These are phyloP conservation scores for Apotomis betuletana DNA, from an alignment of 2,888 invertebrate genomes.

Conservation along the genomic window DNA sequence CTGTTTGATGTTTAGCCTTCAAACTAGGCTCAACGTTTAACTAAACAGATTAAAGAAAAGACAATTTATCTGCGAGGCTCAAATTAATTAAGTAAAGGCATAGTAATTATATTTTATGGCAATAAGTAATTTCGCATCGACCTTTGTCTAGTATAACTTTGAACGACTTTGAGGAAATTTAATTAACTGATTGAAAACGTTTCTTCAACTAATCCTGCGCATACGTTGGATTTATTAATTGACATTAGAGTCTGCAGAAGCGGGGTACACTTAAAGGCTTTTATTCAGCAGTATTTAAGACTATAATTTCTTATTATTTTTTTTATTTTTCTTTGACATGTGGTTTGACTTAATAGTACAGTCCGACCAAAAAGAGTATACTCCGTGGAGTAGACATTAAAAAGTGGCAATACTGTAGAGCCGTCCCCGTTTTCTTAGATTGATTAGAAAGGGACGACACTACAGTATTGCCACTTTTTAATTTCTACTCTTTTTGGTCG, in stretches of 20 bases:
- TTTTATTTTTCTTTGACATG: no score
- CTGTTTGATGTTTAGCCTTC: conserved; percentile 26
- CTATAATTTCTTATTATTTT: no score
- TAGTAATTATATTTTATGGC: conserved; percentile 22
- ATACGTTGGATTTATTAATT: background rate
- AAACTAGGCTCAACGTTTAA: conserved; percentile 18
- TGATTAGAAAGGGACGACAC: no score
- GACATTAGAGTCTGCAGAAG: background rate
- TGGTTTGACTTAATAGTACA: no score
- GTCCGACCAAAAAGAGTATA: no score
- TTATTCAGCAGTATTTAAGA: no score
- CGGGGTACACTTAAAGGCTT: no score
- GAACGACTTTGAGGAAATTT: conserved; percentile 3
- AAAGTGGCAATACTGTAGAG: no score
- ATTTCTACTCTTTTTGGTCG: no score
- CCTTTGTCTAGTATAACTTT: conserved; percentile 14
- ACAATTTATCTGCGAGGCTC: conserved; percentile 15
- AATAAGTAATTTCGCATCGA: conserved; percentile 12
- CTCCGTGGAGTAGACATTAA: no score
- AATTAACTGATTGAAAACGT: conserved; percentile 10
- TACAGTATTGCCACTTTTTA: no score
- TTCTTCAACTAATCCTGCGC: background rate
- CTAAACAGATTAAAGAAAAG: conserved; percentile 22
- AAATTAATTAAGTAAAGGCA: conserved; percentile 26
- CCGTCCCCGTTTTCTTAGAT: no score